A percentile compares a stretch with the other conserved stretches of the same genome.
phyloP scores from a whole-genome alignment of 2,797 vertebrate species.

The Helicolenus hilgendorfi region DNA sequence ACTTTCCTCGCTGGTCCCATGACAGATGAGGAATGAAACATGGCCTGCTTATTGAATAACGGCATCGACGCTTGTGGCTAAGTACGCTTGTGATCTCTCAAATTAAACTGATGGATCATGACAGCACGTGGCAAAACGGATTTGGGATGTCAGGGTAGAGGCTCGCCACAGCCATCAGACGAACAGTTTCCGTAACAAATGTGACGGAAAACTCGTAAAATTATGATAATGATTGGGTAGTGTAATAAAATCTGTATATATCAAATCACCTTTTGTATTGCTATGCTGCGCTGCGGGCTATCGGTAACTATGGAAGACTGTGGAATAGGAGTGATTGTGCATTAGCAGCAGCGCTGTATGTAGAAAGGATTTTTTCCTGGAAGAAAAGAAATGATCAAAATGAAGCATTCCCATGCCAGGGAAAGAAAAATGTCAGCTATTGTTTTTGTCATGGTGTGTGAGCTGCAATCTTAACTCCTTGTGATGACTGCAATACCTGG shows the following conservation, averaged over 20 bases:
- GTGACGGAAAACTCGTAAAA: constrained; percentile 81
- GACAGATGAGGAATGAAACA: constrained; percentile 83
- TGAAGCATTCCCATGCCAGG: constrained; percentile 15
- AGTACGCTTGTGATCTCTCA: constrained; percentile 83
- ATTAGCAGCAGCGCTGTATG: neutral
- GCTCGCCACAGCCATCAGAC: constrained; percentile 71
- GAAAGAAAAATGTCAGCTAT: constrained; percentile 53
- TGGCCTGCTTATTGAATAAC: constrained; percentile 85
- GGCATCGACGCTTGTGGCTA: constrained; percentile 78
- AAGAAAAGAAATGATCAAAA: constrained; percentile 25
- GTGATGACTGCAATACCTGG: constrained; percentile 22
- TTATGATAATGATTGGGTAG: constrained; percentile 86
- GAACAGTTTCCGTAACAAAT: constrained; percentile 82
- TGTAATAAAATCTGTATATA: constrained; percentile 88
- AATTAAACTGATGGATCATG: constrained; percentile 88
- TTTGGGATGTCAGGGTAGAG: constrained; percentile 73
- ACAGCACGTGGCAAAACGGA: constrained; percentile 82
- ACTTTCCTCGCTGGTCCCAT: constrained; percentile 6
- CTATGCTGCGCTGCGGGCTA: constrained; percentile 52
- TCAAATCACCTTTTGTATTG: constrained; percentile 80
- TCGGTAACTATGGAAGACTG: constrained; percentile 38
- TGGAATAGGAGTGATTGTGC: constrained; percentile 2
- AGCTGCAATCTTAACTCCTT: neutral
- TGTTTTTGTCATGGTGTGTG: constrained; percentile 30
- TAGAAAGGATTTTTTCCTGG: neutral